A percentile compares a stretch with the other conserved stretches of the same genome.
These are phyloP conservation scores for Bellardia bayeri DNA, from an alignment of 2,888 invertebrate genomes.

Conservation along the genomic window DNA sequence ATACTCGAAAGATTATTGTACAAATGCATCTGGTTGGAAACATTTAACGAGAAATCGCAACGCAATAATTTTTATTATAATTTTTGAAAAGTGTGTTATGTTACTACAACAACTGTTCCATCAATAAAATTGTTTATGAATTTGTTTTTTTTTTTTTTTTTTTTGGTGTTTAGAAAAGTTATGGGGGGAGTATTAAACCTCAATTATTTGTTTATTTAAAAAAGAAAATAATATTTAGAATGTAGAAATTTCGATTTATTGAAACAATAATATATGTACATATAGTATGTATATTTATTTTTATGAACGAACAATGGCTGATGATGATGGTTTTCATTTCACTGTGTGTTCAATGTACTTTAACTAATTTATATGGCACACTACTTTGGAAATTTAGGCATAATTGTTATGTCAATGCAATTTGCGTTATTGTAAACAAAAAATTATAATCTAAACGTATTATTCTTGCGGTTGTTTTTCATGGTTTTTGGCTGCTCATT, in stretches of 20 bases:
- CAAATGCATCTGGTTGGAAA: no score
- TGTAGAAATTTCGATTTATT: background rate
- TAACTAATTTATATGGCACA: background rate
- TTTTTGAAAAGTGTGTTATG: constrained; percentile 3
- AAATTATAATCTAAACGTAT: no score
- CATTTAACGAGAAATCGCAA: no score
- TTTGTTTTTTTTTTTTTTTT: no score
- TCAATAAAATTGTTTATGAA: constrained; percentile 2
- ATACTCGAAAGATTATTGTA: no score
- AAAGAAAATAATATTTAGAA: background rate
- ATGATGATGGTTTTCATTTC: background rate
- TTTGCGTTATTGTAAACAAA: no score
- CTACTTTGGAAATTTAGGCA: background rate
- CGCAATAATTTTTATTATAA: background rate
- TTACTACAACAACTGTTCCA: background rate
- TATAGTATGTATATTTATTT: background rate
- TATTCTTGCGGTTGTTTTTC: no score
- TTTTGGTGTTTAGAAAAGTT: background rate
- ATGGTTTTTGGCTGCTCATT: no score
- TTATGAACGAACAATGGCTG: background rate
- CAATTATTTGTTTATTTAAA: constrained; percentile 46
- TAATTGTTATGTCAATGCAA: no score
- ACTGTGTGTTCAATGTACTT: background rate
- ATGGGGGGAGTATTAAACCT: background rate
- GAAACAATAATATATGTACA: background rate